Evolutionary conservation across 2,888 invertebrate genomes (phyloP), one percentile per base, ranked within the genome.

Genomic region (Dicycla oo): DNA sequence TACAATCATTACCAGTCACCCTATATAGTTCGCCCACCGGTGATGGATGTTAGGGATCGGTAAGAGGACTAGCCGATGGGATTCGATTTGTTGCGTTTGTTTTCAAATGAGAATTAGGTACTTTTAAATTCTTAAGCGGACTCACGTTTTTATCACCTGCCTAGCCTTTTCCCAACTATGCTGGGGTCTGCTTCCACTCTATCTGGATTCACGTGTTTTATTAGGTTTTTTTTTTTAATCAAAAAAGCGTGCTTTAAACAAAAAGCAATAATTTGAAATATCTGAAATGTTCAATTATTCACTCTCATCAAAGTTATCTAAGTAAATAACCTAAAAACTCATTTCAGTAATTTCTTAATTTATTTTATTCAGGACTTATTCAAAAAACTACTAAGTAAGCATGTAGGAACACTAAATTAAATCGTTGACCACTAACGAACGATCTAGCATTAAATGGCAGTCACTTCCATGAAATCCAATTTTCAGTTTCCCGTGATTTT

Each of bases 401-500:
- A 34, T 23, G 20, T 43, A 15, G 49, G n/a, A 40, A 49, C 23
- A 13, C 20, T 43, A 26, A 74, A 43, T 73, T 30, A 47, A 62
- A 43, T 38, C 43, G 18, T 34, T 57, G 23, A 51, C 64, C 56
- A 49, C 49, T 13, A 57, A 53, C 10, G 13, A 26, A 26, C 34
- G n/a, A 45, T 75, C n/a, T 34, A 45, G 20, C 58, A n/a, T 7
- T 43, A 64, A 69, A 45, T 49, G 23, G 26, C 8, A 26, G 13
- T 26, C 23, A 65, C 11, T 49, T 51, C 45, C 26, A 53, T 47
- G 26, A 53, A 56, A 58, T 23, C 13, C 10, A 26, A 58, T 30
- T 65, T 71, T 38, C 56, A 23, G n/a, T n/a, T 61, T 18, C 8
- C 20, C 65, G 47, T 57, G 15, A 58, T 53, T 58, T 43, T 63